Evolutionary conservation across 2,888 invertebrate genomes (phyloP).

Genomic region (Epirrhoe alternata): DNA sequence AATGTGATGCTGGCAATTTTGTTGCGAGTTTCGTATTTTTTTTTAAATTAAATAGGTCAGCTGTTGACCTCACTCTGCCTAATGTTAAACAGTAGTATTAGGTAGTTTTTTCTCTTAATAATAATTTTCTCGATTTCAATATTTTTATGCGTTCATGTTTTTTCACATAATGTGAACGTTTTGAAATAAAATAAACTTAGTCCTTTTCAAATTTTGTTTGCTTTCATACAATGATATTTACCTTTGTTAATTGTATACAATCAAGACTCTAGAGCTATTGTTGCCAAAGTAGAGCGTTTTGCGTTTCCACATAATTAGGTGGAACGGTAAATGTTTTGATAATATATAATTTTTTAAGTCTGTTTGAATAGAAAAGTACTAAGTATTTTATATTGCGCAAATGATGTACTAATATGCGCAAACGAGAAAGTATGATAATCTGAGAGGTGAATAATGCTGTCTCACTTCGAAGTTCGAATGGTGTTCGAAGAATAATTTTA

Average conservation of each 20-base stretch:
- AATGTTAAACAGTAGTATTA: too few relatives aligned
- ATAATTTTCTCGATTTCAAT: too few relatives aligned
- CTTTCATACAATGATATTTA: not conserved
- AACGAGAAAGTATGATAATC: too few relatives aligned
- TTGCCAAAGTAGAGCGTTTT: not conserved
- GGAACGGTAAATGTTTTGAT: not conserved
- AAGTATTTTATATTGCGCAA: not conserved
- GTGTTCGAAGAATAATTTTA: too few relatives aligned
- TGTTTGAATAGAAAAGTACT: not conserved
- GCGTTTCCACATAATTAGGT: not conserved
- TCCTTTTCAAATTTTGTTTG: not conserved
- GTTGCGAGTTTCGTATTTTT: not conserved
- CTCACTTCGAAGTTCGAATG: too few relatives aligned
- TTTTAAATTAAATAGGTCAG: too few relatives aligned
- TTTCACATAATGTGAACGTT: not conserved
- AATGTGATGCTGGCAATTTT: not conserved
- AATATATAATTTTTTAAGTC: not conserved
- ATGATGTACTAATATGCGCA: too few relatives aligned
- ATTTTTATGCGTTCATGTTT: not conserved
- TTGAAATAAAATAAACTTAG: not conserved
- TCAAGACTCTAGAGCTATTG: not conserved
- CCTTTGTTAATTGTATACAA: not conserved
- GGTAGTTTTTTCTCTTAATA: too few relatives aligned
- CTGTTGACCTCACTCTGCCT: too few relatives aligned
- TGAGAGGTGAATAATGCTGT: too few relatives aligned